Conservation (phyloP, 2,113 vertebrate genomes). For the Rana temporaria region DNA sequence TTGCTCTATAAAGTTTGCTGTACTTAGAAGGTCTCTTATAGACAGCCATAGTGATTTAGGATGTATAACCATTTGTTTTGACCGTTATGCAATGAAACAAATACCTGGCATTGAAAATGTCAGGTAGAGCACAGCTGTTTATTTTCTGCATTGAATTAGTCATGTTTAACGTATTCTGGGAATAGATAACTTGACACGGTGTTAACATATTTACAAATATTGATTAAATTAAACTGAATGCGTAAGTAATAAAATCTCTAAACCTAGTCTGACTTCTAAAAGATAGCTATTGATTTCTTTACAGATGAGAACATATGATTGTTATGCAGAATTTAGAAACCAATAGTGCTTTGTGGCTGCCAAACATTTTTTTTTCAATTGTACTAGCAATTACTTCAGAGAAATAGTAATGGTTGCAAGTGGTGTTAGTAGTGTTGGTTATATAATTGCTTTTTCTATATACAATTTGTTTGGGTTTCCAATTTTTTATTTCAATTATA, state of each 20-base stretch:
- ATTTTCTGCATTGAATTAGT: not conserved
- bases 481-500: too few species aligned
- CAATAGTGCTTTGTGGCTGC: not conserved
- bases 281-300: conserved; percentile 13
- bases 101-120: not conserved
- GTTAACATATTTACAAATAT: conserved; percentile 17
- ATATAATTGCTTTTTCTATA: too few species aligned
- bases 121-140: not conserved
- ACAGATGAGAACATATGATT: conserved; percentile 16
- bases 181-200: not conserved
- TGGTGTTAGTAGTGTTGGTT: too few species aligned
- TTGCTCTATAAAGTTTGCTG: conserved; percentile 15
- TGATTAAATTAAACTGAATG: conserved; percentile 5
- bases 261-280: not conserved
- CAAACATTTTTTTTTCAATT: not conserved
- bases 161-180: not conserved
- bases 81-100: not conserved
- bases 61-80: conserved; percentile 7
- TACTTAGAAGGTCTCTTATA: not conserved
- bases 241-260: not conserved
- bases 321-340: not conserved
- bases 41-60: not conserved
- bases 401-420: too few species aligned
- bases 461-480: too few species aligned
- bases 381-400: too few species aligned